Percentiles rank a stretch among this genome's conserved stretches.
phyloP scores from a whole-genome alignment of 2,888 invertebrate species.

The Cheilosia soror region DNA sequence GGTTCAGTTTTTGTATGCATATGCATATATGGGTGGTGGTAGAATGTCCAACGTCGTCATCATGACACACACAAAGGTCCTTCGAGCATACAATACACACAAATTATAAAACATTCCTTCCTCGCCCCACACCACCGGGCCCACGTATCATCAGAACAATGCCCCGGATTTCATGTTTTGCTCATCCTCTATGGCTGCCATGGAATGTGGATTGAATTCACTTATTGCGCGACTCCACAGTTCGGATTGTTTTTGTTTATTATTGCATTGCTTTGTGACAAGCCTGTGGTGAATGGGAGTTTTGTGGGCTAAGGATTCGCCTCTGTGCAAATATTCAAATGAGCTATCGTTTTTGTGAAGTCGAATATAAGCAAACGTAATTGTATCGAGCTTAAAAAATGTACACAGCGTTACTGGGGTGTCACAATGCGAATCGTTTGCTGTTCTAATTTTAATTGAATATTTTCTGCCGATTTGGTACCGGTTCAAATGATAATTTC shows the following conservation, averaged over 20 bases:
- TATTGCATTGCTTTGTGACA: slow-evolving; percentile 58
- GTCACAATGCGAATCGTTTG: slow-evolving; percentile 5
- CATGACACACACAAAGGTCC: slow-evolving; percentile 55
- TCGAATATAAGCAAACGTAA: slow-evolving; percentile 7
- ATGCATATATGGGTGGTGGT: slow-evolving; percentile 32
- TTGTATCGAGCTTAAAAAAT: slow-evolving; percentile 1
- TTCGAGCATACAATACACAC: slow-evolving; percentile 45
- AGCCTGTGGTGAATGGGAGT: slow-evolving; percentile 2
- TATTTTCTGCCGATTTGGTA: slow-evolving; percentile 35
- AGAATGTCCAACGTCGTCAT: slow-evolving; percentile 54
- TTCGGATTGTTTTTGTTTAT: slow-evolving; percentile 50
- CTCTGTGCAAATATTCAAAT: slow-evolving; percentile 68
- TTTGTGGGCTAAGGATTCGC: slow-evolving; percentile 16
- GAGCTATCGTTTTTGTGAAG: slow-evolving; percentile 33
- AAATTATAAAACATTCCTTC: slow-evolving; percentile 50
- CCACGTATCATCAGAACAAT: slow-evolving; percentile 28
- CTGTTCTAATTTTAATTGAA: slow-evolving; percentile 56
- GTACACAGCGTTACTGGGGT: slow-evolving; percentile 5
- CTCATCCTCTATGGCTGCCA: slow-evolving; percentile 29
- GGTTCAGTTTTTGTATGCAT: slow-evolving; percentile 21
- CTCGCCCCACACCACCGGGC: background rate
- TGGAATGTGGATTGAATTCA: slow-evolving; percentile 64
- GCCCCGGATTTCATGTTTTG: slow-evolving; percentile 49
- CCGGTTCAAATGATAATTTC: background rate
- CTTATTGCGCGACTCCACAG: slow-evolving; percentile 59